Base-by-base conservation (phyloP, 2,113 vertebrate species). In the Himantopus leucocephalus region DNA sequence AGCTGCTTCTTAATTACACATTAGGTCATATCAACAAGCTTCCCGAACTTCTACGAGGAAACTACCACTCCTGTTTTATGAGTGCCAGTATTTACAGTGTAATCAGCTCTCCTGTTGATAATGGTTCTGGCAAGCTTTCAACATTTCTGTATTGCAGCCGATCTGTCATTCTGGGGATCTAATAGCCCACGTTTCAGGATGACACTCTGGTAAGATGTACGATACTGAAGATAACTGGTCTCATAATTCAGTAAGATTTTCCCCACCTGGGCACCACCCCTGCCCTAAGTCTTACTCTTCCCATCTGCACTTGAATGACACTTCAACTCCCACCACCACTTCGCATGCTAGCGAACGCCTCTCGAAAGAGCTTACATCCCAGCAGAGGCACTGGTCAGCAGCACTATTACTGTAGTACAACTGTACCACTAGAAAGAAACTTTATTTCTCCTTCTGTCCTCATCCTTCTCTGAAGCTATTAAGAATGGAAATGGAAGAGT, bases 101-200 rank as follows among this genome's bases (percentile, higher is more conserved):
- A 73, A 93, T 92, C 87, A 83, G 50, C 83, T 73, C 71, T 39
- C 72, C 52, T 85, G 73, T 14, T 85, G 92, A 81, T 90, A 91
- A 77, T 1, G 4, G 35, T 10, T 39, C 41, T 94, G 95, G 93
- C 77, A 91, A 78, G 1, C 48, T 53, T 60, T 68, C 92, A 90
- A 8, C 32, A 8, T 14, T 20, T 37, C 68, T 66, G 37, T 52
- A 21, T 48, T 45, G 47, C 78, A 80, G 88, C 50, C 4, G 2
- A 7, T 32, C 30, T 24, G 76, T 37, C 63, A 41, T 50, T 6
- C 79, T 12, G 30, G 29, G 60, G 58, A 90, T 48, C 63, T 18
- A 48, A 15, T 2, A 21, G 74, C 41, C 85, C 14, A 23, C 0
- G 1, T 5, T 32, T 21, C 66, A 22, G 29, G 34, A 30, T 12